These are phyloP conservation scores for Pithys albifrons DNA, from an alignment of 2,113 vertebrate species.

Conservation along the genomic window DNA sequence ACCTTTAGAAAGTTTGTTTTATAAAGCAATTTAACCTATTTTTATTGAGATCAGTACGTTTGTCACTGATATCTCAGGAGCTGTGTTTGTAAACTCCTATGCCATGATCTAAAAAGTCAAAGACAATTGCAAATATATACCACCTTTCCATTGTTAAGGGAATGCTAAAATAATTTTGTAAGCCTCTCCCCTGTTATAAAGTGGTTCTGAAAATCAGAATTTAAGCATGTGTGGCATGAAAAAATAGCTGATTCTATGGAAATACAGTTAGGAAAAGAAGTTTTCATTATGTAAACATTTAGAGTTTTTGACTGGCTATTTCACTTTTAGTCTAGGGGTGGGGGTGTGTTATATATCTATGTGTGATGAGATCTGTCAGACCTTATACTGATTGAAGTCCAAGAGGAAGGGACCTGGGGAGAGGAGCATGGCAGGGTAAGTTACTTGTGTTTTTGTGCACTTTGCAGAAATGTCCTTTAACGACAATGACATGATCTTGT, in stretches of 20 bases:
- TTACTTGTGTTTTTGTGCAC: background rate
- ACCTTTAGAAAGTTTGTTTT: background rate
- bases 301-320: background rate
- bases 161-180: background rate
- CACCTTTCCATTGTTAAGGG: background rate
- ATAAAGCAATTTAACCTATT: background rate
- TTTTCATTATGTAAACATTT: background rate
- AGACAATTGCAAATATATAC: background rate
- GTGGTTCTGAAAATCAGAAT: background rate
- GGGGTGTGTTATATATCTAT: accelerated
- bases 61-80: background rate
- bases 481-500: background rate
- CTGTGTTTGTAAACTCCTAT: background rate
- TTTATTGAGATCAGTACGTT: background rate
- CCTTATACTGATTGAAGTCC: background rate
- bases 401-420: background rate
- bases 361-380: background rate
- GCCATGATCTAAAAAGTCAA: background rate
- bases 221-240: background rate
- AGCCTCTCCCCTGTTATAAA: background rate
- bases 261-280: background rate
- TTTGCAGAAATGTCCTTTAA: background rate
- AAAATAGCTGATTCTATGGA: background rate
- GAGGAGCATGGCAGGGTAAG: background rate
- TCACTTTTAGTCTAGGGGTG: background rate